A percentile compares a stretch with the other conserved stretches of the same genome.
These are phyloP conservation scores for Aplocera efformata DNA, from an alignment of 2,888 invertebrate species.

Conservation along the genomic window DNA sequence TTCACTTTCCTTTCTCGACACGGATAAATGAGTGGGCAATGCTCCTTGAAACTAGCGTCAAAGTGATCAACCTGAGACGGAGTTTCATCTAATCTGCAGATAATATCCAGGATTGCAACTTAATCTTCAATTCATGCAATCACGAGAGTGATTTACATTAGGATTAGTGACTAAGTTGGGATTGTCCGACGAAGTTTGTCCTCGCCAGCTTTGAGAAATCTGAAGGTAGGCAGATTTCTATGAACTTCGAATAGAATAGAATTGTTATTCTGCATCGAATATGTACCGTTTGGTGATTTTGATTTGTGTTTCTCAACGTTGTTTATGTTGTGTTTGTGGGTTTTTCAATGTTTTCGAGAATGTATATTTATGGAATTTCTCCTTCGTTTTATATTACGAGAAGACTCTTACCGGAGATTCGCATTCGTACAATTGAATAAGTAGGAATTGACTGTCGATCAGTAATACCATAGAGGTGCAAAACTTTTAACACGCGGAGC, in stretches of 20 bases:
- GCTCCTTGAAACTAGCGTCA: not conserved
- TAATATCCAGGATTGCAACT: conserved; percentile 18
- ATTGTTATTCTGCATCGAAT: too few species aligned
- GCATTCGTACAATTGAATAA: too few species aligned
- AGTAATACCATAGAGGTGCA: too few species aligned
- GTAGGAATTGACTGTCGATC: too few species aligned
- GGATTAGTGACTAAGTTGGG: conserved; percentile 27
- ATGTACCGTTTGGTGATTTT: too few species aligned
- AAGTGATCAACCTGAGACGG: not conserved
- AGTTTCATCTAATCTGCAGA: conserved; percentile 6
- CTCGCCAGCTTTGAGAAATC: conserved; percentile 13
- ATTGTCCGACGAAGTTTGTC: conserved; percentile 23
- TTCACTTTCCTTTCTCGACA: conserved; percentile 1
- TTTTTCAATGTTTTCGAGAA: too few species aligned
- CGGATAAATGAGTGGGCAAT: conserved; percentile 2
- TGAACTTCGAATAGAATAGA: conserved; percentile 10
- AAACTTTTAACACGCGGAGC: too few species aligned
- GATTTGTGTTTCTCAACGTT: not conserved
- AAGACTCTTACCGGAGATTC: too few species aligned
- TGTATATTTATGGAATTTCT: too few species aligned
- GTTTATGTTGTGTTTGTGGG: too few species aligned
- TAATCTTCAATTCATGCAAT: conserved; percentile 31
- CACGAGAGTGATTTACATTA: conserved; percentile 27
- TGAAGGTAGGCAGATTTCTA: conserved; percentile 6
- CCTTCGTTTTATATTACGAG: too few species aligned